Base-by-base conservation (phyloP, 2,888 invertebrate genomes). In the Brachynemurus nebulosus region DNA sequence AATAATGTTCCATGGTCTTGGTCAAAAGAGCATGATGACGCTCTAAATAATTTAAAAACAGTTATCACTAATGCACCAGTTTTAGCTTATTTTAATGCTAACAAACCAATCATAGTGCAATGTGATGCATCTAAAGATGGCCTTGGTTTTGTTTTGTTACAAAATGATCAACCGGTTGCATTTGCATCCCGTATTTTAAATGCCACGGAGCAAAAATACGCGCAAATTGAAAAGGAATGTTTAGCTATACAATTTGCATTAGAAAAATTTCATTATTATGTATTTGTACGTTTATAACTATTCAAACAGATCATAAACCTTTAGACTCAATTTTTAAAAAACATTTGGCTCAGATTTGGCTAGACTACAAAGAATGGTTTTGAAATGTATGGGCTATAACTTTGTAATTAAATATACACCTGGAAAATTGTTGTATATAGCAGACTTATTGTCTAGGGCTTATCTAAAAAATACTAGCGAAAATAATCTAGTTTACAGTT, bases 341-440 rank as follows among this genome's bases (percentile, higher is more conserved):
- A 23, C 23, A 6, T 7, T 9, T 34, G n/a, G n/a, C n/a, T 34
- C 12, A 34, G 7, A 6, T 5, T 6, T 12, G 14, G 12, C 34
- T 11, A 34, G 34, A 34, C 5, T 34, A 34, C 34, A 34, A 34
- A 11, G 7, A 11, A 34, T 34, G 5, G 6, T 5, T 12, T 6
- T 34, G 5, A 6, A 8, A 34, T 6, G 6, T 8, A 8, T 47
- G 48, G 9, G 39, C 45, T 8, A 45, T 23, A 6, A 23, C 23
- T 23, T 23, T 23, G 9, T 7, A 7, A 23, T 23, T 7, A 23
- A 23, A 23, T 23, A 23, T 23, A 23, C 6, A 9, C 9, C 23
- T 7, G 23, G 23, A 6, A 23, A 23, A 23, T 6, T 7, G 23
- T 9, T 23, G 6, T 23, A 7, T 9, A 6, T 7, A 7, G 23